Conservation (phyloP, 2,113 vertebrate species). For the Cygnus buccinator region DNA sequence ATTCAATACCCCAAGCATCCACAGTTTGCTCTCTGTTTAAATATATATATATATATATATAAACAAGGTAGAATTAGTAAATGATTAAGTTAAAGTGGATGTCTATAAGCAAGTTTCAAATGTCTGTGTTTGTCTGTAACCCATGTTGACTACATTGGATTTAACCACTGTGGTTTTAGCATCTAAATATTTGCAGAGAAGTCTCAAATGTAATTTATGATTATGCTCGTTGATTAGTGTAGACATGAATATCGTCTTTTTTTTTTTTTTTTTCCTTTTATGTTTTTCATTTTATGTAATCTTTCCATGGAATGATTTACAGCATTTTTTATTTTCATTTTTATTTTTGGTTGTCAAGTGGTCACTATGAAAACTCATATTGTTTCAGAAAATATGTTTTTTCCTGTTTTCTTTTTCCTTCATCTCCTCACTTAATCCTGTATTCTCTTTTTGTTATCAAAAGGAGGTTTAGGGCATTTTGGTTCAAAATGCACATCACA, state of each 20-base stretch:
- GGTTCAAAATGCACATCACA: conserved; percentile 42
- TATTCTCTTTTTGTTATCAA: conserved; percentile 4
- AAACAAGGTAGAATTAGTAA: not conserved
- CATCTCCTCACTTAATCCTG: not conserved
- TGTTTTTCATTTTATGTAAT: not conserved
- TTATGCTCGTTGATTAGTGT: not conserved
- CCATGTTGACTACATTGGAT: not conserved
- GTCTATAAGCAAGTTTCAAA: not conserved
- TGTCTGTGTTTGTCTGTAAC: not conserved
- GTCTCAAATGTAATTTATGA: not conserved
- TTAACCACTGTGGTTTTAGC: not conserved
- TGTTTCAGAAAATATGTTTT: not conserved
- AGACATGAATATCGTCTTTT: not conserved
- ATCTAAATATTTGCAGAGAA: not conserved
- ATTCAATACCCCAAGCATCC: not conserved
- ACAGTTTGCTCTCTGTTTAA: not conserved
- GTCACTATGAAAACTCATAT: not conserved
- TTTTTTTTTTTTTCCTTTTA: not conserved
- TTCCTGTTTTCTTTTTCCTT: conserved; percentile 1
- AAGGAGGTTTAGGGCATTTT: conserved; percentile 40
- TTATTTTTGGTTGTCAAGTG: conserved; percentile 7
- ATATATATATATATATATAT: too few relatives aligned
- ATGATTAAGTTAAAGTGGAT: not conserved
- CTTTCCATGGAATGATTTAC: not conserved
- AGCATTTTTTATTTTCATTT: not conserved